Evolutionary conservation across 2,888 invertebrate genomes (phyloP), one percentile per base, ranked within the genome.

Genomic region (Altica lythri): DNA sequence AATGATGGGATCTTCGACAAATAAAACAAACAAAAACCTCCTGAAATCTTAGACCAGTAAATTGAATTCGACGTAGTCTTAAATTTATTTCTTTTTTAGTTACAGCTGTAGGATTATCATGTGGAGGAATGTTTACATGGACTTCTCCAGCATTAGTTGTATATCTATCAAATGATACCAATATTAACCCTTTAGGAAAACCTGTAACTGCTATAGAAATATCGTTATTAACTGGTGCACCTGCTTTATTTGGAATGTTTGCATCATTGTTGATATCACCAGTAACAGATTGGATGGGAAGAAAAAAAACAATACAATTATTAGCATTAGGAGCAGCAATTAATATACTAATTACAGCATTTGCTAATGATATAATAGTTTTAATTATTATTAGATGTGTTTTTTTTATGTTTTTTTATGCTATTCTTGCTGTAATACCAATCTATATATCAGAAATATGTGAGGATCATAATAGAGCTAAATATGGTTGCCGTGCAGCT

Each of bases 391-490:
- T 30, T 1, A 19, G 37, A 6, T 18, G 37, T 16, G 8, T 19
- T 0, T 5, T 44, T 8, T 27, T 37, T 13, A 13, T 13, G 4
- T 10, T 9, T 9, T n/a, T 19, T n/a, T 16, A 13, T 1, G 38
- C 12, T 12, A n/a, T 9, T 13, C 13, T 16, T 9, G 16, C 17
- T 4, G 2, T 42, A n/a, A 8, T 48, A 9, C 35, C 53, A 1
- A 38, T 48, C 4, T 53, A 47, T 16, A 5, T 48, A 2, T 16
- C 19, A 6, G 55, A 55, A 22, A 45, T 55, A 8, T 37, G 30
- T n/a, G 55, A 55, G 14, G 40, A 55, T 22, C 50, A 55, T 14
- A 55, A 55, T 18, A 44, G 55, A 38, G 55, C 18, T 6, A 50
- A 40, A 40, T 32, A 32, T 6, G 37, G 44, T 4, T 30, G 45